Evolutionary conservation across 1,140 invertebrate species (phyloP).

Genomic region (Anoplophora glabripennis): DNA sequence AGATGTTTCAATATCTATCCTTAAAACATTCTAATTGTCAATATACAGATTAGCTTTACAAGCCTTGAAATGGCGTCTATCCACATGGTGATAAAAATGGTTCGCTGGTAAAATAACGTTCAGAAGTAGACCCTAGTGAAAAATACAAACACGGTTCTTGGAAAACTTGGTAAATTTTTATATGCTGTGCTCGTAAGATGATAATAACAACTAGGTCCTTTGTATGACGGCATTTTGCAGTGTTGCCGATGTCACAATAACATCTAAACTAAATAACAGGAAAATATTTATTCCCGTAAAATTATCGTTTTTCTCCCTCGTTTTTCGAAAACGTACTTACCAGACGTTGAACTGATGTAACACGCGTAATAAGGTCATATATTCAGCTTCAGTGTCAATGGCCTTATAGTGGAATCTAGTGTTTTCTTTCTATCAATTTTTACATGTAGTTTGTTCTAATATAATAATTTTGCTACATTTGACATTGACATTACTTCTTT

Average conservation of each 20-base stretch:
- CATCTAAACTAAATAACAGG: slow-evolving; percentile 16
- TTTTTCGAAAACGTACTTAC: not conserved
- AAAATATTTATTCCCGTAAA: not conserved
- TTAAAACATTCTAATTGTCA: slow-evolving; percentile 29
- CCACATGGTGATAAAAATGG: slow-evolving; percentile 43
- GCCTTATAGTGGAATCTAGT: not conserved
- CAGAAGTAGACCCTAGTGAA: not conserved
- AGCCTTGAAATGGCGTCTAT: slow-evolving; percentile 48
- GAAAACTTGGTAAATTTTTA: slow-evolving; percentile 7
- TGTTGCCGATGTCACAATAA: slow-evolving; percentile 27
- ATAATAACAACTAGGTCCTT: slow-evolving; percentile 1
- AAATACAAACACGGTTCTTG: slow-evolving; percentile 16
- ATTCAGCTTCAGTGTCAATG: slow-evolving; percentile 1
- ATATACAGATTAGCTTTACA: slow-evolving; percentile 35
- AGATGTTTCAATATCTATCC: not conserved
- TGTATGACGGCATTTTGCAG: slow-evolving; percentile 20
- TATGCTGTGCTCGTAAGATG: slow-evolving; percentile 5
- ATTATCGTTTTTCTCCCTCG: not conserved
- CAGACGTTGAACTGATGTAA: not conserved
- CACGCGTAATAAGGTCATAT: slow-evolving; percentile 3
- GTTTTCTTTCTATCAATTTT: not conserved
- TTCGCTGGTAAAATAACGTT: not conserved
- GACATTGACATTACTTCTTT: slow-evolving; percentile 18
- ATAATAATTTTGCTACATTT: slow-evolving; percentile 7
- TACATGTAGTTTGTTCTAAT: slow-evolving; percentile 1